Percentiles rank a stretch among this genome's conserved stretches.
Conservation (phyloP, 2,888 invertebrate genomes). For the Agrilus cyanescens region DNA sequence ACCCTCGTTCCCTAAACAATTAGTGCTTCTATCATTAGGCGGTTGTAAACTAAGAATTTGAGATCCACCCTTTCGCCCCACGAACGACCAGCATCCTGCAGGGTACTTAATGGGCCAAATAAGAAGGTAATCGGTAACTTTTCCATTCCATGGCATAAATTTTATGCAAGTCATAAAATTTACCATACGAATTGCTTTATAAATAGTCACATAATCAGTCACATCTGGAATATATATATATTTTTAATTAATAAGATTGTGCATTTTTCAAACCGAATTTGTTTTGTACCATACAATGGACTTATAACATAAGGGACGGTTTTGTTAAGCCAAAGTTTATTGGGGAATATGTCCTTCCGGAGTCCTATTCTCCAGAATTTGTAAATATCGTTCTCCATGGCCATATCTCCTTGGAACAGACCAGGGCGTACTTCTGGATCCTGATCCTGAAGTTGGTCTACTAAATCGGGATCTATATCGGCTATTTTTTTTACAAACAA, state of each 20-base stretch:
- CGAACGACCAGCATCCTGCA: conserved; percentile 63
- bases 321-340: conserved; percentile 50
- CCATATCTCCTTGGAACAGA: conserved; percentile 59
- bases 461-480: conserved; percentile 3
- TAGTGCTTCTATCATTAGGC: conserved; percentile 47
- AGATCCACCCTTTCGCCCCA: conserved; percentile 60
- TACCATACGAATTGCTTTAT: conserved; percentile 46
- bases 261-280: conserved; percentile 33
- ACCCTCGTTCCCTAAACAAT: conserved; percentile 55
- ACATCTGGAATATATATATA: conserved; percentile 34
- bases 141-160: conserved; percentile 54
- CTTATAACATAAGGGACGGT: conserved; percentile 56
- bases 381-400: conserved; percentile 47
- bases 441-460: conserved; percentile 24
- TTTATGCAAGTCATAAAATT: conserved; percentile 54
- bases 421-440: conserved; percentile 56
- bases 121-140: conserved; percentile 47
- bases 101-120: conserved; percentile 57
- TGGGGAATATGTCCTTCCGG: conserved; percentile 52
- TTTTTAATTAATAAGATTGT: no score
- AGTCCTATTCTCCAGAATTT: conserved; percentile 50
- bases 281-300: conserved; percentile 39
- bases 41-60: conserved; percentile 60
- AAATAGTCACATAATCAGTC: conserved; percentile 44
- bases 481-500: conserved; percentile 1